Evolutionary conservation across 2,797 vertebrate species (phyloP).

Genomic region (Acomys russatus): DNA sequence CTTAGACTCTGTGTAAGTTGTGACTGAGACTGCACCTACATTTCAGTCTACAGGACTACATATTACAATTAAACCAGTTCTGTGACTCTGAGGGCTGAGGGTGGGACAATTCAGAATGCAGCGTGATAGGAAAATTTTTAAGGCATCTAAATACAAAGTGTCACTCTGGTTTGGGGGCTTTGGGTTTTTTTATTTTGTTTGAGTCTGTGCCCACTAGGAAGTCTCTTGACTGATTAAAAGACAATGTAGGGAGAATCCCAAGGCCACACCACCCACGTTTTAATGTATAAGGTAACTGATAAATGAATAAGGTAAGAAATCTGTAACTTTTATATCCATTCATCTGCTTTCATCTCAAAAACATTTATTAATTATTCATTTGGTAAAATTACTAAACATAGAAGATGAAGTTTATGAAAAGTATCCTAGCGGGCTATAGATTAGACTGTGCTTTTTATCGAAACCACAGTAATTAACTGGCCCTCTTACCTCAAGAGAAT

Average conservation of each 20-base stretch:
- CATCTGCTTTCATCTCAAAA: conserved; percentile 53
- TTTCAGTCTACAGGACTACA: neutral
- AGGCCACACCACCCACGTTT: conserved; percentile 8
- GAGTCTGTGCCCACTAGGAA: neutral
- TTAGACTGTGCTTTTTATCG: neutral
- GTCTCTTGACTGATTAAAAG: neutral
- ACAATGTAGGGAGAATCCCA: neutral
- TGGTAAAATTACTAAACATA: conserved; percentile 58
- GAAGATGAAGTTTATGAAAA: conserved; percentile 59
- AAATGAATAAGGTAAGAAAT: conserved; percentile 5
- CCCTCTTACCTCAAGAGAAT: conserved; percentile 94
- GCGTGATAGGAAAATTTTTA: neutral
- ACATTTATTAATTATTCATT: conserved; percentile 37
- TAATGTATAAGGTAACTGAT: neutral
- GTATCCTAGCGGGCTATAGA: conserved; percentile 57
- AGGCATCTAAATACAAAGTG: conserved; percentile 37
- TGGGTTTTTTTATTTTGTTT: neutral
- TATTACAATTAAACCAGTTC: conserved; percentile 49
- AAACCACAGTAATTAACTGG: neutral
- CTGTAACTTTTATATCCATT: neutral
- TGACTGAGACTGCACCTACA: neutral
- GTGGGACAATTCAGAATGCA: neutral
- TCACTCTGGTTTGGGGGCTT: neutral
- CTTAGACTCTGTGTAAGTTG: conserved; percentile 26
- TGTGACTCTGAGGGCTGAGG: conserved; percentile 8